Conservation (phyloP, 1,140 invertebrate genomes). For the Drosophila tani region DNA sequence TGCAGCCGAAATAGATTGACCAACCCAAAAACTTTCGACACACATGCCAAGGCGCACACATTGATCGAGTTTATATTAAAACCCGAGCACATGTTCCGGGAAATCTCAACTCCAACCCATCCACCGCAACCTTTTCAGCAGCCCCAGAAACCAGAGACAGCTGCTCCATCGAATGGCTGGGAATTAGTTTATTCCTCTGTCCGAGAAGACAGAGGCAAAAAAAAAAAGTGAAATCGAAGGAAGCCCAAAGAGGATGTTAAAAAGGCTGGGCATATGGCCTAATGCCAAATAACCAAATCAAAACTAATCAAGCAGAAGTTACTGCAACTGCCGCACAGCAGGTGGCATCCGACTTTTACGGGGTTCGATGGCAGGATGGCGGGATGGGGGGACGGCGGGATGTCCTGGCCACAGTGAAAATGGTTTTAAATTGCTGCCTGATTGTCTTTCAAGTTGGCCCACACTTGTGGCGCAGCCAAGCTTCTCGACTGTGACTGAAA, state of each 20-base stretch:
- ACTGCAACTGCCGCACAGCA: constrained; percentile 69
- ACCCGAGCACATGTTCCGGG: constrained; percentile 28
- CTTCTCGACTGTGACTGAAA: constrained; percentile 66
- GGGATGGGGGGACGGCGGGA: constrained; percentile 17
- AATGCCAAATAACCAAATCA: constrained; percentile 81
- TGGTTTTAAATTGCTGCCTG: constrained; percentile 82
- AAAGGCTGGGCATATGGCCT: constrained; percentile 60
- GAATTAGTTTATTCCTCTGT: constrained; percentile 62
- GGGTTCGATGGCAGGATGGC: neutral
- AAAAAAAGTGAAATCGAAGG: constrained; percentile 37
- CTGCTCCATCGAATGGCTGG: constrained; percentile 24
- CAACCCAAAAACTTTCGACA: constrained; percentile 18
- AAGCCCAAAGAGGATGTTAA: constrained; percentile 45
- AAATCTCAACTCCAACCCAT: neutral
- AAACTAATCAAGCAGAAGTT: constrained; percentile 82
- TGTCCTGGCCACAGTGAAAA: constrained; percentile 72
- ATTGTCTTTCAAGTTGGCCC: constrained; percentile 77
- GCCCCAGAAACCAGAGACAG: constrained; percentile 24
- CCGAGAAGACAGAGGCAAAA: neutral
- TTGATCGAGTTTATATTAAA: constrained; percentile 52
- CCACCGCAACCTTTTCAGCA: neutral
- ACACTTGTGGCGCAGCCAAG: constrained; percentile 61
- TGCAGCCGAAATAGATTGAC: neutral
- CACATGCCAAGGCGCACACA: constrained; percentile 16
- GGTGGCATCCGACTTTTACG: constrained; percentile 52